phyloP scores from a whole-genome alignment of 2,113 vertebrate genomes.

The Lucifuga dentata region DNA sequence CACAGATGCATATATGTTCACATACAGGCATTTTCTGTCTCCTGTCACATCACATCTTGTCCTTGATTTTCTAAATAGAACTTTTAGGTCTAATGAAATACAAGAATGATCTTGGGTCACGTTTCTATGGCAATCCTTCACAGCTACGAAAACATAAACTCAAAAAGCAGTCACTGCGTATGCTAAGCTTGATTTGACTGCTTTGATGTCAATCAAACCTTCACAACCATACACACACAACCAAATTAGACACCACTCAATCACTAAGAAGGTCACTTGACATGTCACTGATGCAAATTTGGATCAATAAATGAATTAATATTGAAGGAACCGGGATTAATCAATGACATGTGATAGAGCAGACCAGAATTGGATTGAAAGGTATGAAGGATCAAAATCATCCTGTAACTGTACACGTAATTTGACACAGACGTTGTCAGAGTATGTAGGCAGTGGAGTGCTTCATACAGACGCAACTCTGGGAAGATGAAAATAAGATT shows the following conservation, averaged over 20 bases:
- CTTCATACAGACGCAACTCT: constrained; percentile 12
- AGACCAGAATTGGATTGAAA: constrained; percentile 28
- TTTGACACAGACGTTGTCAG: constrained; percentile 31
- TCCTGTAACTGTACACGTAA: constrained; percentile 25
- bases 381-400: constrained; percentile 23
- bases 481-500: constrained; percentile 43
- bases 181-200: constrained; percentile 15
- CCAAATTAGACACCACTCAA: not conserved
- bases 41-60: constrained; percentile 9
- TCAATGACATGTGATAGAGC: constrained; percentile 1
- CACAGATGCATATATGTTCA: not conserved
- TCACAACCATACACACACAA: not conserved
- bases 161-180: constrained; percentile 28
- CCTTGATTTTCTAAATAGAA: constrained; percentile 19
- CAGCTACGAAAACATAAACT: constrained; percentile 22
- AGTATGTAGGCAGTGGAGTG: constrained; percentile 27
- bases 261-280: constrained; percentile 8
- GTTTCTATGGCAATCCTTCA: constrained; percentile 55
- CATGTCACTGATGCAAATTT: constrained; percentile 35
- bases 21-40: not conserved
- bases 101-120: constrained; percentile 22
- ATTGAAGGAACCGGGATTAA: constrained; percentile 28
- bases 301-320: constrained; percentile 52
- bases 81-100: constrained; percentile 24
- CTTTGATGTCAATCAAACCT: not conserved